Base-by-base conservation (phyloP, 2,888 invertebrate species). In the Cactoblastis cactorum region DNA sequence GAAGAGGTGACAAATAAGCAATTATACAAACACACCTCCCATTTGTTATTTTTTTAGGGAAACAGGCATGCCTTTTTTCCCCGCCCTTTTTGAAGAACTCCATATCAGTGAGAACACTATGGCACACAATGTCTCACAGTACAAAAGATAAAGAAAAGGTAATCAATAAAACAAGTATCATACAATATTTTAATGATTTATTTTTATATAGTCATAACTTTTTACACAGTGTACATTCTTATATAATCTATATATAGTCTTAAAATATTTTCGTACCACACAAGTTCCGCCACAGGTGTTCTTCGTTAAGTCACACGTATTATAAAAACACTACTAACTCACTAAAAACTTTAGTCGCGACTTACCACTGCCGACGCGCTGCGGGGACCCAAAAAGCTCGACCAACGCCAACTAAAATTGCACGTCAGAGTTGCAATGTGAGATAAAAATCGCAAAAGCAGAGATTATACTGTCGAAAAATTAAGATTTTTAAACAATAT, bases 321-420 rank as follows among this genome's bases (percentile, higher is more conserved):
- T n/a, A n/a, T n/a, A n/a, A 57, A 60, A 67, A 55, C 78, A 83
- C 80, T 80, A 83, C 70, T 71, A 74, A 77, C 74, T 71, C 82
- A 86, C 81, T 80, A 83, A 73, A 67, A 75, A 76, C 72, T 62
- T 71, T 77, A 83, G 77, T 71, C 79, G 75, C 56, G 75, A 88
- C 87, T 87, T 87, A 88, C 88, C 87, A 74, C 80, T 65, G 73
- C 58, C 43, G 65, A 43, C 2, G 43, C 8, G 3, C 28, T 43
- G 28, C 43, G 52, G 54, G 54, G 56, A 14, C 34, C 4, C 14
- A 8, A 35, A 14, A 35, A 14, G 34, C 58, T 39, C 59, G 59
- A 46, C 53, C 58, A 54, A 50, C 82, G 63, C 76, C 82, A 83
- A 83, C 87, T 87, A 85, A 74, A 86, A 86, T 77, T 71, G 62